Evolutionary conservation across 2,797 vertebrate genomes (phyloP), one percentile per base, ranked within the genome.

Genomic region (Sebastes oblongus): DNA sequence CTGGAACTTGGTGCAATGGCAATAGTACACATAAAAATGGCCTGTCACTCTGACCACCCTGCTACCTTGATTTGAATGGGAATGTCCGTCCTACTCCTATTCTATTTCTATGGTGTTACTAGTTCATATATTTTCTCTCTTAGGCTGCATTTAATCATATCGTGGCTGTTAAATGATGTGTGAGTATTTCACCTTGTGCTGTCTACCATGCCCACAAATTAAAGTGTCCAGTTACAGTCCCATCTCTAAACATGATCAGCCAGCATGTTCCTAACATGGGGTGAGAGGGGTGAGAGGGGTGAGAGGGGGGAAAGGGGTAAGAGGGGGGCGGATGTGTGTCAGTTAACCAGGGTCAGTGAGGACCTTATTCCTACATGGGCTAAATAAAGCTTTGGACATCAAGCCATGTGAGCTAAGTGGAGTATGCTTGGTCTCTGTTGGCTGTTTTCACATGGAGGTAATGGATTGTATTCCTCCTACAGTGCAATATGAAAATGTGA

Each of bases 331-430:
- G 74, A 27, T 67, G 77, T 72, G 78, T 52, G 32, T 84, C 65
- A 76, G 75, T 64, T 29, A 69, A 13, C 20, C 22, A 59, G 80
- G 84, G 89, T 88, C 81, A 91, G 29, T 27, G 69, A 90, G 82
- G 77, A 76, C 62, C 66, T 82, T 78, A 62, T 66, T 78, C 70
- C 69, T 30, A 25, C 29, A 13, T 6, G 75, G 70, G 89, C 95
- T 95, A 96, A 93, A 92, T 93, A 87, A 91, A 94, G 93, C 87
- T 69, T 78, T 18, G 77, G 64, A 73, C 65, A 16, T 77, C 14
- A 25, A 79, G 89, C 80, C 65, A 87, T 86, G 65, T 83, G 59
- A 84, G 65, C 83, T 68, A 6, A 67, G 65, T 24, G 34, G 66
- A 64, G 60, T 73, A n/a, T 34, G 64, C 69, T 36, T n/a, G 36